These are phyloP conservation scores for Otocyon megalotis DNA, from an alignment of 2,113 vertebrate species.

Conservation along the genomic window DNA sequence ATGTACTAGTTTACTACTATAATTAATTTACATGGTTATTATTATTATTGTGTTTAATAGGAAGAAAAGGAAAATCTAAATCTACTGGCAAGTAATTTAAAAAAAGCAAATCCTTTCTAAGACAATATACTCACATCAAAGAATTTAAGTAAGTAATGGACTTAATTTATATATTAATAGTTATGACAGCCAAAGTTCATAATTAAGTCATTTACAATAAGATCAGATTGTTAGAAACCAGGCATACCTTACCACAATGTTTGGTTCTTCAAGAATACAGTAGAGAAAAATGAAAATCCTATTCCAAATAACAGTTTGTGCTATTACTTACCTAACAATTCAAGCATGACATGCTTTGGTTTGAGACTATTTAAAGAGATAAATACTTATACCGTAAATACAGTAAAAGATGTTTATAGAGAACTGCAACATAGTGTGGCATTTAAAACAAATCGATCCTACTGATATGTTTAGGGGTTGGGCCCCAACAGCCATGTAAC, in stretches of 20 bases:
- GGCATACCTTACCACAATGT: background rate
- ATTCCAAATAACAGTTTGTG: background rate
- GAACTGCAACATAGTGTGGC: accelerated
- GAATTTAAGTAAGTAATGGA: background rate
- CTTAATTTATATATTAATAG: background rate
- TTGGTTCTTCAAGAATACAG: too few relatives aligned
- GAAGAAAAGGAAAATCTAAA: background rate
- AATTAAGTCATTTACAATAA: background rate
- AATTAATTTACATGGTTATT: background rate
- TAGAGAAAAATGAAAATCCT: background rate
- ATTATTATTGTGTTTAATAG: background rate
- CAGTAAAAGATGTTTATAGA: too few relatives aligned
- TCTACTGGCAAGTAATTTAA: background rate
- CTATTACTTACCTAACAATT: background rate
- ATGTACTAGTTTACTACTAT: background rate
- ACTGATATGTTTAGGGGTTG: accelerated
- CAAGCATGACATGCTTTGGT: background rate
- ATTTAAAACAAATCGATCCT: background rate
- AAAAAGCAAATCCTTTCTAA: background rate
- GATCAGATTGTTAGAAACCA: background rate
- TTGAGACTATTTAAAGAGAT: background rate
- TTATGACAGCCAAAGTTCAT: background rate
- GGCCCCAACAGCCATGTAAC: too few relatives aligned
- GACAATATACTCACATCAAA: background rate
- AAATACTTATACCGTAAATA: accelerated